Evolutionary conservation across 2,113 vertebrate genomes (phyloP).

Genomic region (Lagenorhynchus albirostris): DNA sequence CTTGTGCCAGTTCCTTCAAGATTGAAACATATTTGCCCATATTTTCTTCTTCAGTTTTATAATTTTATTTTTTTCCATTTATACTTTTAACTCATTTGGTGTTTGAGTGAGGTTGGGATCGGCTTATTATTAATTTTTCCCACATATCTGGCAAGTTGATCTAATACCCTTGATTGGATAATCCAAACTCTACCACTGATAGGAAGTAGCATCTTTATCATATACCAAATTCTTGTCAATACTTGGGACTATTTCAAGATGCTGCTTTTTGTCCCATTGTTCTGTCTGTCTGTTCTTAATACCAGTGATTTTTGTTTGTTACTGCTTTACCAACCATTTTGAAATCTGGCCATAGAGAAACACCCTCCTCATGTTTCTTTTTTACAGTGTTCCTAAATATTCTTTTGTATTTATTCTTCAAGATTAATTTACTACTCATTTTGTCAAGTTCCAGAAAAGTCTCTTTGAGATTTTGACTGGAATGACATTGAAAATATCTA

Average conservation of each 20-base stretch:
- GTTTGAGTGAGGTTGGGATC: neutral
- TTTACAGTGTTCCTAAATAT: neutral
- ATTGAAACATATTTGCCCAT: neutral
- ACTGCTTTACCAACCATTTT: neutral
- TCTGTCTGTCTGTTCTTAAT: neutral
- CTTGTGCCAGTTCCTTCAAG: neutral
- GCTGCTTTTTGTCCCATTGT: neutral
- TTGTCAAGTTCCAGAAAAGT: neutral
- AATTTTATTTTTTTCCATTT: neutral
- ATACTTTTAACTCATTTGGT: neutral
- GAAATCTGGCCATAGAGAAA: neutral
- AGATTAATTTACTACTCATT: neutral
- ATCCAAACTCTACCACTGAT: neutral
- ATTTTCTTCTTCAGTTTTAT: neutral
- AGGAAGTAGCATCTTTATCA: neutral
- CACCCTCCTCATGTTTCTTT: neutral
- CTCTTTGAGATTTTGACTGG: neutral
- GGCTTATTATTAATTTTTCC: neutral
- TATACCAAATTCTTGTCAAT: neutral
- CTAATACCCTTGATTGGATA: neutral
- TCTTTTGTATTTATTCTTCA: neutral
- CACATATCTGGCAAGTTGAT: neutral
- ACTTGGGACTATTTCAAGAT: neutral
- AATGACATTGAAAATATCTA: neutral
- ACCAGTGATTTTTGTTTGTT: neutral